These are phyloP conservation scores for Coregonus sp. DNA, from an alignment of 2,797 vertebrate species.

Conservation along the genomic window DNA sequence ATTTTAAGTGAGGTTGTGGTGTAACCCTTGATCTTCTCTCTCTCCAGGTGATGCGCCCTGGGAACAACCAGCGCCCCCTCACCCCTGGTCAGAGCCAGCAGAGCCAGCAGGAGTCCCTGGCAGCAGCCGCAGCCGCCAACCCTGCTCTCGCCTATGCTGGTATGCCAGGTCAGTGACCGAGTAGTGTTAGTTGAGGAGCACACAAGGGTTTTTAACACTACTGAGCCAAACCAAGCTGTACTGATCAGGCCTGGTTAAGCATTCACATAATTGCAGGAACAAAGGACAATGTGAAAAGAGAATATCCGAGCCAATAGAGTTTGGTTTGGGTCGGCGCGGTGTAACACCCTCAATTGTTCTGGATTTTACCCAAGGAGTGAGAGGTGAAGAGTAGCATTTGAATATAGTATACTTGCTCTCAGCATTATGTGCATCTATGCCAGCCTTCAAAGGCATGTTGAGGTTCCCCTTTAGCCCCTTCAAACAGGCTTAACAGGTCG, in stretches of 20 bases:
- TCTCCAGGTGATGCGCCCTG: constrained; percentile 90
- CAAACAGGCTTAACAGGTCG: background rate
- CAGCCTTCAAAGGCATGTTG: background rate
- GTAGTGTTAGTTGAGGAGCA: background rate
- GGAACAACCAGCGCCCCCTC: constrained; percentile 90
- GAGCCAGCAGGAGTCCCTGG: constrained; percentile 93
- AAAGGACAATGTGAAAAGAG: too few relatives aligned
- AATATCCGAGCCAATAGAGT: background rate
- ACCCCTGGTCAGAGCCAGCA: constrained; percentile 94
- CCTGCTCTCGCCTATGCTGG: constrained; percentile 92
- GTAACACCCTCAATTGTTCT: too few relatives aligned
- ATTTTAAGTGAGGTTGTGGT: background rate
- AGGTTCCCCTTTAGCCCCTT: background rate
- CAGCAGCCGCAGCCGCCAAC: constrained; percentile 87
- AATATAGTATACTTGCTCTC: background rate
- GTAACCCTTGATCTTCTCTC: background rate
- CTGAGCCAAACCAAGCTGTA: too few relatives aligned
- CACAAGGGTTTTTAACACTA: background rate
- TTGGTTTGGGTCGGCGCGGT: background rate
- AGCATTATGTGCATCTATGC: background rate
- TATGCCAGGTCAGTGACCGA: constrained; percentile 83
- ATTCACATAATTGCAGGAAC: too few relatives aligned
- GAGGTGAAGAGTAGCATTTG: background rate
- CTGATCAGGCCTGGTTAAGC: too few relatives aligned
- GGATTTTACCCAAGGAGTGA: background rate